Evolutionary conservation across 2,113 vertebrate genomes (phyloP), one percentile per base, ranked within the genome.

Genomic region (Semnornis frantzii): DNA sequence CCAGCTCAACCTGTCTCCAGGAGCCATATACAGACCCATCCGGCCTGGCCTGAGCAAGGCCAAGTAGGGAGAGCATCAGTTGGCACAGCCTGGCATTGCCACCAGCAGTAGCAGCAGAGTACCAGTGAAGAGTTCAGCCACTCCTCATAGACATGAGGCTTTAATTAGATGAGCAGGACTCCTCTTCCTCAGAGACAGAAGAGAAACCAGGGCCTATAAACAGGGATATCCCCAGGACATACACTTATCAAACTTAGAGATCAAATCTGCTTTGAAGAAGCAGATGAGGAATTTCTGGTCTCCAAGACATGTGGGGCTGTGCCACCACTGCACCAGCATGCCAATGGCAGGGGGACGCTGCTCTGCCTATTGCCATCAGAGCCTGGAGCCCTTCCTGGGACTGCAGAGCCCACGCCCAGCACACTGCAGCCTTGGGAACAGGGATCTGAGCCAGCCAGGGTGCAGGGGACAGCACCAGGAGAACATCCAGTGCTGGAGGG

Each of bases 371-470:
- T 23, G 1, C 0, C 24, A 10, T 9, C 42, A 24, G 70, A 12
- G n/a, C 37, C 63, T 3, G 2, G 31, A 68, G 55, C 63, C 50
- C 28, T 48, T 39, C 70, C 11, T 0, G 7, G 33, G 6, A 23
- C 37, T 39, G 71, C 60, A 27, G 50, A 1, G 1, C 48, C 34
- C 1, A 20, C 55, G 25, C 46, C 8, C 48, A 30, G 10, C 48
- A 24, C 8, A 39, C 39, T 1, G 1, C 37, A 55, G 70, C 57
- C 70, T 3, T 1, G 18, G 7, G 12, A 6, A 15, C 12, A 3
- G 23, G 23, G 37, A 48, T 48, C 5, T 1, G 13, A 10, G 59
- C 11, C 9, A 0, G 0, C 23, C 5, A 4, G 50, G 42, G 33
- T 1, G 1, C 8, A 13, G 31, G 31, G n/a, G 14, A 15, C 3